phyloP scores from a whole-genome alignment of 2,113 vertebrate genomes.

The Ceratotherium simum region DNA sequence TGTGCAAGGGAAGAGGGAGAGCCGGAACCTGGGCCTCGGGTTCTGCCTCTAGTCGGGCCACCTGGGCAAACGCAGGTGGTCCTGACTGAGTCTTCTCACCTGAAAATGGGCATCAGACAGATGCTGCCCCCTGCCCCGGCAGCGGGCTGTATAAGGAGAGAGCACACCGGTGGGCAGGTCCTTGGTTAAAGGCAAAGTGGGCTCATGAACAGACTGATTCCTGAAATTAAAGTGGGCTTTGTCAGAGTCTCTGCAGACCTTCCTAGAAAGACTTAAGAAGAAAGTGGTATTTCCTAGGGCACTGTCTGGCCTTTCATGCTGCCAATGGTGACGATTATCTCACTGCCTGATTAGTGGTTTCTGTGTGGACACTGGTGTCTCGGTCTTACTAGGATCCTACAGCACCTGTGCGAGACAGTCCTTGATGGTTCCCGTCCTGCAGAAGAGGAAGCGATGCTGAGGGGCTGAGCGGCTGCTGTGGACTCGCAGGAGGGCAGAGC shows the following conservation, averaged over 20 bases:
- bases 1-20: accelerated
- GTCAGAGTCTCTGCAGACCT: accelerated
- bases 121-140: accelerated
- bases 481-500: neutral
- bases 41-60: neutral
- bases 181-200: neutral
- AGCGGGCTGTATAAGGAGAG: accelerated
- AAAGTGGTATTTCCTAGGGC: accelerated
- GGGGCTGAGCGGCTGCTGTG: neutral
- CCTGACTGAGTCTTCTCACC: neutral
- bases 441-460: accelerated
- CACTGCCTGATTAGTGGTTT: neutral
- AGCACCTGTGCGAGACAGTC: accelerated
- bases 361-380: accelerated
- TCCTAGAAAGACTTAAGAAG: neutral
- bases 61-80: accelerated
- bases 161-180: accelerated
- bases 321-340: accelerated
- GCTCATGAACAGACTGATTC: accelerated
- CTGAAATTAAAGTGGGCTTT: accelerated
- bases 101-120: accelerated
- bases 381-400: accelerated
- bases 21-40: accelerated
- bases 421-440: accelerated
- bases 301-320: accelerated